These are phyloP conservation scores for Eutrigla gurnardus DNA, from an alignment of 2,797 vertebrate genomes.

Conservation along the genomic window DNA sequence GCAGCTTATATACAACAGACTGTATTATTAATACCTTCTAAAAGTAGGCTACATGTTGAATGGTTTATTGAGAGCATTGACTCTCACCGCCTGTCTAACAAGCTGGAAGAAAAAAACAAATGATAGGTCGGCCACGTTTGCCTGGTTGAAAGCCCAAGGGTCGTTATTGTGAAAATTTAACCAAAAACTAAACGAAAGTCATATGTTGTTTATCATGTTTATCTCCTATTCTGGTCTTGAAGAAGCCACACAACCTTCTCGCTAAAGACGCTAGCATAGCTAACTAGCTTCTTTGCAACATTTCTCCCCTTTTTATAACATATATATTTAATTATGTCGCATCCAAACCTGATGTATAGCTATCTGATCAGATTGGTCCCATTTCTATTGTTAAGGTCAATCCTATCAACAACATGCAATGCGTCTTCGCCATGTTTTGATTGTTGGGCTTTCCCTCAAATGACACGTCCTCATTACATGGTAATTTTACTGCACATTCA, in stretches of 20 bases:
- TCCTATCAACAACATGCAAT: neutral
- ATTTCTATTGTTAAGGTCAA: constrained; percentile 9
- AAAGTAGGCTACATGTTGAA: neutral
- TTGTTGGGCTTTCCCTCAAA: constrained; percentile 23
- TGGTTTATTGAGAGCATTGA: neutral
- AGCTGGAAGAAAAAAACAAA: neutral
- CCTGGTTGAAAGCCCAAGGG: no score
- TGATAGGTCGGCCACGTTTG: neutral
- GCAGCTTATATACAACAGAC: neutral
- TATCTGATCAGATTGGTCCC: neutral
- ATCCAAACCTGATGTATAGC: neutral
- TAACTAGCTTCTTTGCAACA: neutral
- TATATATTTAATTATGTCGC: neutral
- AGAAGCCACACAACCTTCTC: no score
- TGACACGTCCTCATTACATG: constrained; percentile 14
- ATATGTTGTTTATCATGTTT: neutral
- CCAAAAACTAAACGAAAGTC: neutral
- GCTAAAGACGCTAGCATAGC: neutral
- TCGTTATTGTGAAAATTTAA: neutral
- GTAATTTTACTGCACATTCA: constrained; percentile 5
- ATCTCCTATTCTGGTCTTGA: neutral
- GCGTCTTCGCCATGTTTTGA: constrained; percentile 5
- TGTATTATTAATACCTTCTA: neutral
- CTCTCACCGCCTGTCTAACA: neutral
- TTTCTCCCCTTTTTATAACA: neutral